These are phyloP conservation scores for Drosophila carrolli DNA, from an alignment of 1,140 invertebrate genomes.

Conservation along the genomic window DNA sequence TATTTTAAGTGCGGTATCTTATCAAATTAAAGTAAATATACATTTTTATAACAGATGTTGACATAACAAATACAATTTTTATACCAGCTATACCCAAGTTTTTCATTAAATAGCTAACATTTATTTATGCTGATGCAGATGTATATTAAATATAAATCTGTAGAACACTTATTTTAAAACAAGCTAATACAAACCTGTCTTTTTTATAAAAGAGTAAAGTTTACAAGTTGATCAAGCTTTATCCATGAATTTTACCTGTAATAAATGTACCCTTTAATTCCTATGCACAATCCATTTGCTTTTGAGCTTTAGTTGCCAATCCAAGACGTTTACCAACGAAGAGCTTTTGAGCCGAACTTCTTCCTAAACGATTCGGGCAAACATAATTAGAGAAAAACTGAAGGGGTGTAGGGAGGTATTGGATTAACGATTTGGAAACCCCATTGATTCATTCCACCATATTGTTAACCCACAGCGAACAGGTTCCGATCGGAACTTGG, in stretches of 20 bases:
- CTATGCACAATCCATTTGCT: conserved; percentile 4
- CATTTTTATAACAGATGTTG: no score
- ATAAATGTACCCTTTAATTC: background rate
- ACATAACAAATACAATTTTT: no score
- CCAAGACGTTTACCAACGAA: conserved; percentile 17
- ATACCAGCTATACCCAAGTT: no score
- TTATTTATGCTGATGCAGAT: background rate
- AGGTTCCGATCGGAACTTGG: conserved; percentile 12
- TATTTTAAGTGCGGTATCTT: no score
- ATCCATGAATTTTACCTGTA: background rate
- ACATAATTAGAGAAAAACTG: background rate
- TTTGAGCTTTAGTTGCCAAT: conserved; percentile 1
- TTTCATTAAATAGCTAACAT: no score
- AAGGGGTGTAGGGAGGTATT: background rate
- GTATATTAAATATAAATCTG: background rate
- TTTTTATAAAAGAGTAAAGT: no score
- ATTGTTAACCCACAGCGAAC: background rate
- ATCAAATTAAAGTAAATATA: no score
- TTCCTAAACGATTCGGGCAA: no score
- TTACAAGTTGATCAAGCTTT: no score
- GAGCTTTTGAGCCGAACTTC: conserved; percentile 9
- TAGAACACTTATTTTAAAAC: background rate
- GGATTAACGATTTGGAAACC: conserved; percentile 7
- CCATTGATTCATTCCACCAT: background rate
- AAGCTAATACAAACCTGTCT: no score